Evolutionary conservation across 1,140 invertebrate species (phyloP), one percentile per base, ranked within the genome.

Genomic region (Lasaia peninsularis): DNA sequence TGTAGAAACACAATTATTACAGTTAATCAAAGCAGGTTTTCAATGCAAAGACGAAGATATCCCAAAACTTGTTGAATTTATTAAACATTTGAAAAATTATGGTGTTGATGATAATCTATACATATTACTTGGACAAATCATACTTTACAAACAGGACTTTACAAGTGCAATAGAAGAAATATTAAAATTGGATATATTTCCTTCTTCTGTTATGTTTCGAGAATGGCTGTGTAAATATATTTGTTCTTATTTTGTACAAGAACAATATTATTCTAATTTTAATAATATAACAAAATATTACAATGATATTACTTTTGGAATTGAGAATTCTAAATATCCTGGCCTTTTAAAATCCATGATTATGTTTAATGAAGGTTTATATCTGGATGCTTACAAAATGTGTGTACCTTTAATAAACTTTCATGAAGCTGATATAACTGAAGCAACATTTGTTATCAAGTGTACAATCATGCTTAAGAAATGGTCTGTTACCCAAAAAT

Each of bases 331-430:
- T 0, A 90, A 91, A 72, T 88, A 92, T 64, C 93, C 86, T 10
- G 67, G 90, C 14, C 80, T 94, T n/a, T 89, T 93, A 34, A 91
- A 91, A 81, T 91, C 91, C 28, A 88, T 93, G n/a, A 71, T 88
- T 88, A 73, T 85, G 8, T 92, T 88, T 76, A 74, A 88, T 31
- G 75, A 88, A 34, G 74, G 87, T 8, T 88, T 91, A 62, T 91
- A 89, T 60, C 67, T 92, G 6, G 83, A 91, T 61, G 90, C 93
- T 2, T 91, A 86, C 58, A 88, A 86, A 64, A 69, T 77, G 60
- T 83, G 73, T 78, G 67, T 86, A 11, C 80, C 80, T 34, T 58
- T 88, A 48, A 58, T 87, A 28, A 82, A 87, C 59, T 87, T 82
- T 56, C 71, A 81, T 34, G 71, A 86, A 62, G 65, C 76, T 56